Evolutionary conservation across 2,113 vertebrate species (phyloP).

Genomic region (Rhodinocichla rosea): DNA sequence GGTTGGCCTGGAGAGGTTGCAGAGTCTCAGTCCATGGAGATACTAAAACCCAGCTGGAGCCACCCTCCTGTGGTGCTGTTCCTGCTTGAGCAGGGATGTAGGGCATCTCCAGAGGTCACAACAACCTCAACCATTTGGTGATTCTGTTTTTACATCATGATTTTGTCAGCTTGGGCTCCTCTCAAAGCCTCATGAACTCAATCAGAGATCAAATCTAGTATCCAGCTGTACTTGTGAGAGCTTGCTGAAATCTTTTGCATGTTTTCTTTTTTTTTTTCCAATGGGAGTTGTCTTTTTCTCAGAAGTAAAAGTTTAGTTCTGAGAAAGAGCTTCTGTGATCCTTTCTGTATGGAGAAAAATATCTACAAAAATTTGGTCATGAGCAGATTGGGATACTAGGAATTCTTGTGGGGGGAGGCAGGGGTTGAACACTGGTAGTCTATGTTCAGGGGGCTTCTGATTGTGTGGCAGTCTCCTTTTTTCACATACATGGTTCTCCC

Average conservation of each 20-base stretch:
- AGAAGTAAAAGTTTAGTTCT: neutral
- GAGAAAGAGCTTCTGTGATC: neutral
- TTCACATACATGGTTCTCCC: neutral
- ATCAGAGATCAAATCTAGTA: neutral
- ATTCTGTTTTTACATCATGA: neutral
- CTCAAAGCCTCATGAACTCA: neutral
- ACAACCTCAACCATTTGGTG: neutral
- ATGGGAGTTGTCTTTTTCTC: neutral
- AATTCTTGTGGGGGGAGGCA: neutral
- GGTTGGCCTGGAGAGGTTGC: neutral
- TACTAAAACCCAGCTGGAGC: neutral
- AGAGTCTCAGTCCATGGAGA: accelerated
- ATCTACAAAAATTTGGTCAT: neutral
- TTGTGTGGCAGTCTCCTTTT: neutral
- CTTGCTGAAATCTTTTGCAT: neutral
- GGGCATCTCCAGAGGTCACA: neutral
- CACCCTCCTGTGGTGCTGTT: neutral
- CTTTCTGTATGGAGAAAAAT: neutral
- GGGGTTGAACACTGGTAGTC: neutral
- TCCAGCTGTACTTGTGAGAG: neutral
- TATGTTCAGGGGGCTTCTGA: neutral
- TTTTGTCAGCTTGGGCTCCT: neutral
- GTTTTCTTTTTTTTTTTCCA: neutral
- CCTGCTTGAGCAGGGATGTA: neutral
- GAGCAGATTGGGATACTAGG: neutral